These are phyloP conservation scores for Tenthredo amoena DNA, from an alignment of 2,888 invertebrate genomes.

Conservation along the genomic window DNA sequence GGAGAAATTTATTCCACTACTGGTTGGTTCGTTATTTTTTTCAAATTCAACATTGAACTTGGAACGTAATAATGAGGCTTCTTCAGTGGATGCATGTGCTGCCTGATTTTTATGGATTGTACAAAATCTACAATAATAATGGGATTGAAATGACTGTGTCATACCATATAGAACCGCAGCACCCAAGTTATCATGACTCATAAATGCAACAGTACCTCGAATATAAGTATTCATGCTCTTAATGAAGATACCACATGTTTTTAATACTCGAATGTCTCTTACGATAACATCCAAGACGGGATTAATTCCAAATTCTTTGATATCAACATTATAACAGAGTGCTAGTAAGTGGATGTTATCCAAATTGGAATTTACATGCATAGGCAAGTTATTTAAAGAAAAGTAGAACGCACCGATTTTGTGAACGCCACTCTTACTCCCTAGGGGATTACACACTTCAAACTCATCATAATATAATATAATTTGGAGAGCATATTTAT, in stretches of 20 bases:
- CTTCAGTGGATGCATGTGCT: conserved; percentile 6
- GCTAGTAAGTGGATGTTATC: conserved; percentile 53
- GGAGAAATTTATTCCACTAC: too few relatives aligned
- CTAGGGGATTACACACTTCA: conserved; percentile 55
- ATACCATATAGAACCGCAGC: background rate
- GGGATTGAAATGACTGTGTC: background rate
- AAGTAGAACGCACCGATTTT: conserved; percentile 55
- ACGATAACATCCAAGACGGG: too few relatives aligned
- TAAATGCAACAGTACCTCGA: background rate
- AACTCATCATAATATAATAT: conserved; percentile 59
- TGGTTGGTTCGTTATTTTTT: background rate
- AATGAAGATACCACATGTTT: too few relatives aligned
- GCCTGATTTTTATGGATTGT: background rate
- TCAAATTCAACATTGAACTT: background rate
- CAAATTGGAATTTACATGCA: conserved; percentile 43
- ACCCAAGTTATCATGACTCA: conserved; percentile 7
- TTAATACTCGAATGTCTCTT: too few relatives aligned
- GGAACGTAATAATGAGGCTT: conserved; percentile 7
- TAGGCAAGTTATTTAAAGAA: conserved; percentile 52
- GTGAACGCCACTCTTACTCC: conserved; percentile 41
- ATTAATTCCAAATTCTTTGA: too few relatives aligned
- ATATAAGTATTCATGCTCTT: background rate
- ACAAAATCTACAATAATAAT: conserved; percentile 4
- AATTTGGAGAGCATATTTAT: conserved; percentile 54
- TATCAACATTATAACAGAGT: too few relatives aligned